These are phyloP conservation scores for Odocoileus virginianus DNA, from an alignment of 2,113 vertebrate genomes.

Conservation along the genomic window DNA sequence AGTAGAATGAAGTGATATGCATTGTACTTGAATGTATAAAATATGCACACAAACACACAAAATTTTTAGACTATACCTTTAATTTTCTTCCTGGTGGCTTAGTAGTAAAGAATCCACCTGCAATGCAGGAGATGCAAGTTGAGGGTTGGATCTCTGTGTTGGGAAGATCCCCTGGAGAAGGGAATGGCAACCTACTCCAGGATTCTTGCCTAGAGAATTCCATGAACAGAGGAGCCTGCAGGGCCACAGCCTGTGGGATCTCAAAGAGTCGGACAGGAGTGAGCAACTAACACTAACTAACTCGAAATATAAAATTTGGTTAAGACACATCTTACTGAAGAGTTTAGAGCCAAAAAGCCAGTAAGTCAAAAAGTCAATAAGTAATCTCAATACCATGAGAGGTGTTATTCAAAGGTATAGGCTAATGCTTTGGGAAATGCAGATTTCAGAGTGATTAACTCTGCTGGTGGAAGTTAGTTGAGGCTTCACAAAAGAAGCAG, in stretches of 20 bases:
- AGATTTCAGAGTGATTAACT: not conserved
- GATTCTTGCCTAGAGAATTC: not conserved
- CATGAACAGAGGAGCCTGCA: not conserved
- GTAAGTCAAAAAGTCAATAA: not conserved
- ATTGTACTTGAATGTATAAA: not conserved
- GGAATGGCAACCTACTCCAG: not conserved
- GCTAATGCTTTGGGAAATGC: not conserved
- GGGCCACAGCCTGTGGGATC: not conserved
- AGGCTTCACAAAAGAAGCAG: not conserved
- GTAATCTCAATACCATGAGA: not conserved
- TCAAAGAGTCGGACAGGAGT: not conserved
- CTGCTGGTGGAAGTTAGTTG: not conserved
- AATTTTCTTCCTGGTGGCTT: not conserved
- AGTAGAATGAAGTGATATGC: not conserved
- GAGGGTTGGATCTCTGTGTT: fast-evolving
- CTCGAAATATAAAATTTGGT: not conserved
- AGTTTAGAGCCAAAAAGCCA: not conserved
- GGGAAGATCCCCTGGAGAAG: not conserved
- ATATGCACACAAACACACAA: not conserved
- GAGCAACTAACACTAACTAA: not conserved
- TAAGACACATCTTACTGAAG: not conserved
- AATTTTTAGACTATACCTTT: not conserved
- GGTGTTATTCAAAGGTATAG: not conserved
- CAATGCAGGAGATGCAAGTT: not conserved
- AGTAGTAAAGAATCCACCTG: not conserved